phyloP scores from a whole-genome alignment of 2,113 vertebrate genomes.

The Ceuthmochares aereus region DNA sequence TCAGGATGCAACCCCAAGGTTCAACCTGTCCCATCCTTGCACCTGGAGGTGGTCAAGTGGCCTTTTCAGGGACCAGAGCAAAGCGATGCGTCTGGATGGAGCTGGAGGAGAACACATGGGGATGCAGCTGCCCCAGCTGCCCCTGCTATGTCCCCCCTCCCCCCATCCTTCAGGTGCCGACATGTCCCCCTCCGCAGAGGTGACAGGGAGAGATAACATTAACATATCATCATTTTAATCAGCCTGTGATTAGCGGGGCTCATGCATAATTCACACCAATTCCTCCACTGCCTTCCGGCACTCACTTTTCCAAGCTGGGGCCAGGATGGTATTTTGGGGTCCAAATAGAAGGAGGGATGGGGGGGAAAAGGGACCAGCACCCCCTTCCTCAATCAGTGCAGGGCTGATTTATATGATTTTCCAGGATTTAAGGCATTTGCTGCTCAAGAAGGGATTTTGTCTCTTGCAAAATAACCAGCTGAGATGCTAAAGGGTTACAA shows the following conservation, averaged over 20 bases:
- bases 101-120: fast-evolving
- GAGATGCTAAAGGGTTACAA: not conserved
- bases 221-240: slow-evolving; percentile 57
- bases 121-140: not conserved
- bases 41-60: fast-evolving
- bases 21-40: not conserved
- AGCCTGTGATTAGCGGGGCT: slow-evolving; percentile 19
- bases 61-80: fast-evolving
- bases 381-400: fast-evolving
- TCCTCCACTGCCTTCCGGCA: not conserved
- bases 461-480: not conserved
- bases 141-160: not conserved
- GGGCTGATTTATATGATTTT: fast-evolving
- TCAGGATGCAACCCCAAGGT: fast-evolving
- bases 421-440: not conserved
- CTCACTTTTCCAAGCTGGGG: not conserved
- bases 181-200: not conserved
- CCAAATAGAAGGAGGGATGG: not conserved
- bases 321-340: not conserved
- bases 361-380: fast-evolving
- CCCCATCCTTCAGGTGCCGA: not conserved
- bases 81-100: fast-evolving
- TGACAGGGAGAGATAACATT: not conserved
- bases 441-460: fast-evolving
- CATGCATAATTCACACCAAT: slow-evolving; percentile 15